Conservation (phyloP, 2,888 invertebrate species). For the Drosophila neonasuta region DNA sequence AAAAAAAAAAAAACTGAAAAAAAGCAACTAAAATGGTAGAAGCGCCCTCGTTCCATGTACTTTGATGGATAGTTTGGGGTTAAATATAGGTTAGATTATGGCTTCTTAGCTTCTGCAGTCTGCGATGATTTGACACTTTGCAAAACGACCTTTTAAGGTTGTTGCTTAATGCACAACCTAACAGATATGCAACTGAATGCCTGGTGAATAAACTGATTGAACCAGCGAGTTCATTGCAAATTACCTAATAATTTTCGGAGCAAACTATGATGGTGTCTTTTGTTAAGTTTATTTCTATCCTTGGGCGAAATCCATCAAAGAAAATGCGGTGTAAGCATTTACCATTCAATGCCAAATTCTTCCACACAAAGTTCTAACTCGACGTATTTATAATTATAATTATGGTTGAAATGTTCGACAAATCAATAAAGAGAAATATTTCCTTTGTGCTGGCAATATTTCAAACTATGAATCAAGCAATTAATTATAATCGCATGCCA, state of each 20-base stretch:
- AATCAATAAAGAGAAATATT: constrained; percentile 24
- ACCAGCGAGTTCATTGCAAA: constrained; percentile 39
- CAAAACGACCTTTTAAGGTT: constrained; percentile 76
- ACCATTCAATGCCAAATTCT: constrained; percentile 2
- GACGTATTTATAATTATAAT: constrained; percentile 13
- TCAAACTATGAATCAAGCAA: constrained; percentile 53
- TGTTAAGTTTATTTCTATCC: constrained; percentile 15
- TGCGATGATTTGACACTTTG: constrained; percentile 73
- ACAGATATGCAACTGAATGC: constrained; percentile 31
- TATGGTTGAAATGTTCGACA: constrained; percentile 10
- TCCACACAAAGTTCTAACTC: neutral
- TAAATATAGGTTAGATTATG: constrained; percentile 74
- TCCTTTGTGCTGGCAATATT: constrained; percentile 16
- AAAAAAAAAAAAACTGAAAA: constrained; percentile 18
- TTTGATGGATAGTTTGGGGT: constrained; percentile 78
- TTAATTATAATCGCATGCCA: constrained; percentile 49
- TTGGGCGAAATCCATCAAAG: constrained; percentile 16
- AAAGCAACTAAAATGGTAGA: constrained; percentile 35
- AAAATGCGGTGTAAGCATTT: neutral
- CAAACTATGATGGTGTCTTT: constrained; percentile 9
- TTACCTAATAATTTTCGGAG: constrained; percentile 35
- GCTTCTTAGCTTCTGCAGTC: constrained; percentile 54
- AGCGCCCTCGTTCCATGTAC: constrained; percentile 51
- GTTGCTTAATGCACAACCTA: constrained; percentile 56
- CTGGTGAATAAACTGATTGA: constrained; percentile 39